Percentiles rank a stretch among this genome's conserved stretches.
Conservation (phyloP, 2,888 invertebrate genomes). For the Cheilosia soror region DNA sequence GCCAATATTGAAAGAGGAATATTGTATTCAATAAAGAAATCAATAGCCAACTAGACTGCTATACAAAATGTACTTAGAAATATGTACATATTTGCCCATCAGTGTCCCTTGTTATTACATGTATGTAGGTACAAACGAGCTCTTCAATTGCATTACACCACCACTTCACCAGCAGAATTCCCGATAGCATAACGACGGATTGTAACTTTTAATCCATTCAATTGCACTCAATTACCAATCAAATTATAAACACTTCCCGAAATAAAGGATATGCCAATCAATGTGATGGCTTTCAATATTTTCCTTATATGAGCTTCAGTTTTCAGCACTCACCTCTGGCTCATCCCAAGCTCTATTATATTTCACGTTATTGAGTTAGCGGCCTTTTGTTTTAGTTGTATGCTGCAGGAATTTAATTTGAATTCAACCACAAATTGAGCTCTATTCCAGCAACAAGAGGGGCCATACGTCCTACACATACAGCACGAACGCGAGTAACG, state of each 20-base stretch:
- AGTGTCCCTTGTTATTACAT: too few species aligned
- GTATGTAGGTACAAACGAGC: too few species aligned
- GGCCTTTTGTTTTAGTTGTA: conserved; percentile 38
- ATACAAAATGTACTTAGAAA: too few species aligned
- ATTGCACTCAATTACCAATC: conserved; percentile 40
- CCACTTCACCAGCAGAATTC: neutral
- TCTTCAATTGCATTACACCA: too few species aligned
- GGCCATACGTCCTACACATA: neutral
- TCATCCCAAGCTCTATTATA: conserved; percentile 17
- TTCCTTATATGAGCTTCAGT: neutral
- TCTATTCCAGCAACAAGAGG: conserved; percentile 21
- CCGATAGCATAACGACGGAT: neutral
- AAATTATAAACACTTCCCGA: conserved; percentile 39
- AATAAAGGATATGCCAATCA: conserved; percentile 38
- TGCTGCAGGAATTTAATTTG: conserved; percentile 43
- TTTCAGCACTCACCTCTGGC: conserved; percentile 18
- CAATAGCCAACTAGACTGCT: too few species aligned
- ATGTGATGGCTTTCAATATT: conserved; percentile 8
- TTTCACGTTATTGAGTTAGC: conserved; percentile 30
- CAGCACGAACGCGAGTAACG: conserved; percentile 1
- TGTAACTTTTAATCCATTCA: neutral
- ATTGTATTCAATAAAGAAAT: too few species aligned
- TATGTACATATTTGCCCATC: too few species aligned
- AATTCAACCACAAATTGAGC: conserved; percentile 60
- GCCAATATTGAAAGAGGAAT: too few species aligned